A percentile compares a stretch with the other conserved stretches of the same genome.
Conservation (phyloP, 2,797 vertebrate genomes). For the Poecilia wingei region DNA sequence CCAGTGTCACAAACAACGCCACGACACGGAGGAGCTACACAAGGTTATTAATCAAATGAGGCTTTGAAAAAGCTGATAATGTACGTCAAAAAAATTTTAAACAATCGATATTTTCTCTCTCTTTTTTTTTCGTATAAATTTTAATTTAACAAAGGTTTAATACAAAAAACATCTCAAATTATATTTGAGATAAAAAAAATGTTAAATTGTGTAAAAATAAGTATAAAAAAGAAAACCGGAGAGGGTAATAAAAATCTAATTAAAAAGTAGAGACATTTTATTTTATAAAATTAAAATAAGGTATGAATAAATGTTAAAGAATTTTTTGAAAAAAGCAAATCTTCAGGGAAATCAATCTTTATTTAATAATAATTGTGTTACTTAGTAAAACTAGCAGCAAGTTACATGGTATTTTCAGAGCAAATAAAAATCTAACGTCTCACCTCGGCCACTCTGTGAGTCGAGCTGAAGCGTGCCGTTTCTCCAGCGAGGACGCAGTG, state of each 20-base stretch:
- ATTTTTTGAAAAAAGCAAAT: neutral
- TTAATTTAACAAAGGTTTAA: neutral
- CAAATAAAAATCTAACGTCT: conserved; percentile 48
- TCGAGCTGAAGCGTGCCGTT: conserved; percentile 93
- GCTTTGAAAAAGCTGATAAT: neutral
- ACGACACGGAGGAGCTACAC: neutral
- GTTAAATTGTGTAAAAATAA: neutral
- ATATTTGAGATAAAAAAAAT: neutral
- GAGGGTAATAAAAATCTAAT: neutral
- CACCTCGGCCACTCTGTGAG: conserved; percentile 94
- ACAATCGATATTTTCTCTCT: neutral
- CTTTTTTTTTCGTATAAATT: neutral
- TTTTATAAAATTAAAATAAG: neutral
- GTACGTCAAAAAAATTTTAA: neutral
- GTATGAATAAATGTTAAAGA: neutral
- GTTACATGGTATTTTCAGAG: neutral
- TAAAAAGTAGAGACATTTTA: too few relatives aligned
- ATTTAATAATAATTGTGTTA: neutral
- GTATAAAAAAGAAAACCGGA: neutral
- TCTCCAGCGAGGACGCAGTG: conserved; percentile 93
- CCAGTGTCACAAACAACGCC: conserved; percentile 8
- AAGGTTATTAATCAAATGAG: neutral
- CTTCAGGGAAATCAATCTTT: too few relatives aligned
- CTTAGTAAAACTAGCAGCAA: neutral
- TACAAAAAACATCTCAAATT: too few relatives aligned